Evolutionary conservation across 2,888 invertebrate species (phyloP), one percentile per base, ranked within the genome.

Genomic region (Steinernema hermaphroditum): DNA sequence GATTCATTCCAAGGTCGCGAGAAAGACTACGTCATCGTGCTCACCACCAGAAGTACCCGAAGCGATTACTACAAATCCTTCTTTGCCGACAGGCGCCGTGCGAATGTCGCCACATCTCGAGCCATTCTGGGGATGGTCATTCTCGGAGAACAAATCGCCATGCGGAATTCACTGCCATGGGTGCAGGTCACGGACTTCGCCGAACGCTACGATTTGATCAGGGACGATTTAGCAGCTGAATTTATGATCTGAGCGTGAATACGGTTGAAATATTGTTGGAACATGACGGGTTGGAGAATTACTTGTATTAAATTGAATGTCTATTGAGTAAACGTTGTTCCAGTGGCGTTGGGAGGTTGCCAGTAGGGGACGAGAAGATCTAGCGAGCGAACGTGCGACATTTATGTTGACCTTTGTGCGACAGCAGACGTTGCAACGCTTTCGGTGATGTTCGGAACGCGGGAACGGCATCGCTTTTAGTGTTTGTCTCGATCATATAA

Each of bases 1-100:
- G 69, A 69, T 24, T 69, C 69, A 24, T 69, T 43, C 69, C 69
- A 69, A 27, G 69, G 69, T 14, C 69, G 69, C 22, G 69, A 69
- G 43, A 43, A 41, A 27, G 69, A 69, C 22, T 69, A 69, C 43
- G 41, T 69, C 22, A 69, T 69, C 69, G 43, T 69, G 1, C 12
- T 37, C 19, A 69, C 69, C 41, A 41, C 37, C 14, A 29, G 62
- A 32, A 62, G 62, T 27, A 27, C 27, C 27, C 14, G 19, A 16
- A 16, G 34, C 32, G n/a, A 29, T 32, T 14, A 29, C 62, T 22
- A 62, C 27, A 12, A 22, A 2, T 22, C 54, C 6, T 62, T 62
- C 62, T 62, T 62, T 16, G 22, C 62, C 9, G 32, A 62, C 62
- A 14, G 29, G 6, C 29, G 32, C 16, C 62, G 62, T n/a, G 29